These are phyloP conservation scores for Gadopsis marmoratus DNA, from an alignment of 2,797 vertebrate genomes.

Conservation along the genomic window DNA sequence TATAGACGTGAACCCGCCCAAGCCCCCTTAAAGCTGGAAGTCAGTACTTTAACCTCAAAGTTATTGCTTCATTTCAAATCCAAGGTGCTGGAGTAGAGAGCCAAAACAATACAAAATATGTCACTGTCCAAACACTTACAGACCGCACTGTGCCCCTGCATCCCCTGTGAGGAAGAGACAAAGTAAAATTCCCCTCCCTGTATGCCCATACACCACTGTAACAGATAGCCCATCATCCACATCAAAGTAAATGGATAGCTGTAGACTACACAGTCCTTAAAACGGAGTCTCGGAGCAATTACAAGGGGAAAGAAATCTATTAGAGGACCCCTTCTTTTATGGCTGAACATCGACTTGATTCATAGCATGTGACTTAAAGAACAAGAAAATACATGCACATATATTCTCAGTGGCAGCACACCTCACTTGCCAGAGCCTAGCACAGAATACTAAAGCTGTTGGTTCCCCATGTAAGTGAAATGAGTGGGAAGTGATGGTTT, in stretches of 20 bases:
- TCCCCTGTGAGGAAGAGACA: neutral
- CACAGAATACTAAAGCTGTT: conserved; percentile 39
- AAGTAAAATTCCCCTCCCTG: conserved; percentile 25
- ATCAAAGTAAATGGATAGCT: conserved; percentile 43
- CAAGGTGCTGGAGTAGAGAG: conserved; percentile 8
- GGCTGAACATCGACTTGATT: conserved; percentile 61
- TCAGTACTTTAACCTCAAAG: conserved; percentile 18
- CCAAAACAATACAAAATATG: conserved; percentile 11
- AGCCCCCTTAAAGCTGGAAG: conserved; percentile 15
- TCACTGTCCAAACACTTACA: conserved; percentile 23
- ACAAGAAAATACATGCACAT: conserved; percentile 35
- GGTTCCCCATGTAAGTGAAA: neutral
- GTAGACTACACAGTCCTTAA: conserved; percentile 53
- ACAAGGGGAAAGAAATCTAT: conserved; percentile 60
- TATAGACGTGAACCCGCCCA: neutral
- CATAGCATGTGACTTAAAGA: conserved; percentile 57
- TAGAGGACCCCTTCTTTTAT: conserved; percentile 60
- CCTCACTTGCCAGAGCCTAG: conserved; percentile 6
- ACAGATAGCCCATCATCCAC: conserved; percentile 43
- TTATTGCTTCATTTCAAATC: conserved; percentile 36
- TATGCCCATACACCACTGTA: conserved; percentile 21
- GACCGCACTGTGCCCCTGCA: neutral
- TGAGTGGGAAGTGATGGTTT: conserved; percentile 22
- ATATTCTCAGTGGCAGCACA: conserved; percentile 21
- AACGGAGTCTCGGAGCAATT: conserved; percentile 70